These are phyloP conservation scores for Hydrotaea diabolus DNA, from an alignment of 2,888 invertebrate species.

Conservation along the genomic window DNA sequence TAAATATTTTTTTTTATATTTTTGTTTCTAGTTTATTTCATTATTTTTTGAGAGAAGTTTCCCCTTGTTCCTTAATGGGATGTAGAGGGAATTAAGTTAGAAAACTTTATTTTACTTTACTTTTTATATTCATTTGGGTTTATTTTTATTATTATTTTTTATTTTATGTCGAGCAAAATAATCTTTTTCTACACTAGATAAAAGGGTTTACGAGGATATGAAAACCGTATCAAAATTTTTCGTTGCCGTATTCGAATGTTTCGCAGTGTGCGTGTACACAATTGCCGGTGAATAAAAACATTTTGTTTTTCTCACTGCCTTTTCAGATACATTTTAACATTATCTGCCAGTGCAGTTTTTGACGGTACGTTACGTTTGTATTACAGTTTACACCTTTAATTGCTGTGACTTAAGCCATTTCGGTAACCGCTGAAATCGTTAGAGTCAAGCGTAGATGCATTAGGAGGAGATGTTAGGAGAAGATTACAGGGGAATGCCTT, in stretches of 20 bases:
- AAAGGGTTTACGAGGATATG: too few relatives aligned
- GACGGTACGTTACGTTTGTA: conserved; percentile 70
- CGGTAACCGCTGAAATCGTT: neutral
- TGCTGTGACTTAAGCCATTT: conserved; percentile 62
- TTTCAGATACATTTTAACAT: neutral
- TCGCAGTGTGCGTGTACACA: neutral
- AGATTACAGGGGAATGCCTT: conserved; percentile 37
- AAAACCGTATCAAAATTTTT: neutral
- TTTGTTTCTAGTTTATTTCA: too few relatives aligned
- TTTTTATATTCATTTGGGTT: too few relatives aligned
- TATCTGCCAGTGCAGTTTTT: conserved; percentile 27
- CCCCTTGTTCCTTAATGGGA: too few relatives aligned
- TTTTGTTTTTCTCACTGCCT: conserved; percentile 39
- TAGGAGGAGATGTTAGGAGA: conserved; percentile 19
- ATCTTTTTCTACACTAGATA: too few relatives aligned
- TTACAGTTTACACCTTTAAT: conserved; percentile 77
- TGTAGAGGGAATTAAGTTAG: too few relatives aligned
- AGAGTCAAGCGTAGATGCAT: neutral
- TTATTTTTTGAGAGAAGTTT: too few relatives aligned
- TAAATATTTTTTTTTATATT: too few relatives aligned
- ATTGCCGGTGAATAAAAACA: conserved; percentile 32
- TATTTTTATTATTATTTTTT: too few relatives aligned
- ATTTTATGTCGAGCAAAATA: too few relatives aligned
- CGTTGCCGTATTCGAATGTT: neutral
- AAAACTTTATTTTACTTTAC: too few relatives aligned